Evolutionary conservation across 2,888 invertebrate genomes (phyloP).

Genomic region (Linnaemya tessellans): DNA sequence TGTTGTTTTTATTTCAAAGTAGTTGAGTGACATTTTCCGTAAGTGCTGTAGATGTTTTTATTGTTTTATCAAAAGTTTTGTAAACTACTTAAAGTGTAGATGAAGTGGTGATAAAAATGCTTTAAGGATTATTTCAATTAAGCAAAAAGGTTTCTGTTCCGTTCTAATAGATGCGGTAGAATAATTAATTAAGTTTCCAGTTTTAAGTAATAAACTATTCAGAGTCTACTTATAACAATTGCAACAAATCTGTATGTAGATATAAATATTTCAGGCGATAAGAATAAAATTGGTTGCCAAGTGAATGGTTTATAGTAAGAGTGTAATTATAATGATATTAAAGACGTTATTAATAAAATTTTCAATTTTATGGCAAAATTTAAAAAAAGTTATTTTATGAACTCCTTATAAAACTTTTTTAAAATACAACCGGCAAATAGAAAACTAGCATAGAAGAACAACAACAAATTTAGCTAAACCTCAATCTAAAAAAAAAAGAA

Average conservation of each 20-base stretch:
- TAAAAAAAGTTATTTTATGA: too few relatives aligned
- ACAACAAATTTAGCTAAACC: too few relatives aligned
- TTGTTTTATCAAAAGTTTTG: constrained; percentile 52
- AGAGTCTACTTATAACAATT: not conserved
- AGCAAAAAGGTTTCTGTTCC: constrained; percentile 50
- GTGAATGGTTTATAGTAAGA: too few relatives aligned
- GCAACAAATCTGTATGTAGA: not conserved
- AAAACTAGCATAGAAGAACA: too few relatives aligned
- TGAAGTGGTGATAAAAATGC: constrained; percentile 63
- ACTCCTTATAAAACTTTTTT: too few relatives aligned
- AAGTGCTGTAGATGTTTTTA: not conserved
- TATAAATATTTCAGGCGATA: too few relatives aligned
- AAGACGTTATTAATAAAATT: too few relatives aligned
- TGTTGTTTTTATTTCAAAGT: constrained; percentile 39
- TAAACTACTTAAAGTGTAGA: constrained; percentile 67
- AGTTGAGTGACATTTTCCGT: constrained; percentile 22
- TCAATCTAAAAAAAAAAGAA: too few relatives aligned
- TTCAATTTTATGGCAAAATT: too few relatives aligned
- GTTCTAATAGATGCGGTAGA: constrained; percentile 43
- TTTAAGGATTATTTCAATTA: constrained; percentile 69
- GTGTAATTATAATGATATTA: too few relatives aligned
- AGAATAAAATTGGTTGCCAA: not conserved
- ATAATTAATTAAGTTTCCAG: constrained; percentile 61
- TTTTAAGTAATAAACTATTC: not conserved
- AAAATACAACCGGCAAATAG: too few relatives aligned